Evolutionary conservation across 2,888 invertebrate species (phyloP), one percentile per base, ranked within the genome.

Genomic region (Leptopilina drosophilae): DNA sequence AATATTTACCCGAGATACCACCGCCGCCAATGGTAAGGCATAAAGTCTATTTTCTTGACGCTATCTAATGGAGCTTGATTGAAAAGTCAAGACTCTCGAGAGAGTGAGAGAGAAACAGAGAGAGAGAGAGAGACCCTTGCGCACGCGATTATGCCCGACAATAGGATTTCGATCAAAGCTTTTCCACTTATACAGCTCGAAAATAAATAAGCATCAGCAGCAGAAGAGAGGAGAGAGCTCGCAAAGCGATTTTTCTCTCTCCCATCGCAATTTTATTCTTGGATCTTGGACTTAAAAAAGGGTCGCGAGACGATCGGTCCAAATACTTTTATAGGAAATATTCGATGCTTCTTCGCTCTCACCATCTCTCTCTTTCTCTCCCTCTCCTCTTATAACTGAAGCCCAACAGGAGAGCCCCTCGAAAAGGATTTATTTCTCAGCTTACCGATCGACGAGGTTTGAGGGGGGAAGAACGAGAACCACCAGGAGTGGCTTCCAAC

Each of bases 271-370:
- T 73, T 56, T 81, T 82, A 82, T 82, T 77, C 78, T 64, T 20
- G 73, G 81, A 78, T 82, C 82, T 83, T 77, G 78, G 77, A 82
- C 73, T 73, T 88, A 87, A 82, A 86, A 84, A 85, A 82, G 85
- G 81, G 82, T 82, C 81, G 80, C 80, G 77, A 79, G 77, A 69
- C 82, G 80, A 85, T 85, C 83, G 83, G 80, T 81, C 81, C 80
- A 86, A 87, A 88, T 86, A 85, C 85, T 87, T 85, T 84, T 79
- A 82, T 83, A 82, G 79, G 84, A 87, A 86, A 84, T 84, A 85
- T 85, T 86, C 82, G 85, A 87, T 85, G 85, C 84, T 87, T 84
- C 76, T 77, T 64, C 33, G 80, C 78, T 76, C 65, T 82, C 82
- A 78, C 80, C 78, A 77, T 81, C 78, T 73, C 15, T 64, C 76